Evolutionary conservation across 1,140 invertebrate genomes (phyloP).

Genomic region (Probaryconus sp.): DNA sequence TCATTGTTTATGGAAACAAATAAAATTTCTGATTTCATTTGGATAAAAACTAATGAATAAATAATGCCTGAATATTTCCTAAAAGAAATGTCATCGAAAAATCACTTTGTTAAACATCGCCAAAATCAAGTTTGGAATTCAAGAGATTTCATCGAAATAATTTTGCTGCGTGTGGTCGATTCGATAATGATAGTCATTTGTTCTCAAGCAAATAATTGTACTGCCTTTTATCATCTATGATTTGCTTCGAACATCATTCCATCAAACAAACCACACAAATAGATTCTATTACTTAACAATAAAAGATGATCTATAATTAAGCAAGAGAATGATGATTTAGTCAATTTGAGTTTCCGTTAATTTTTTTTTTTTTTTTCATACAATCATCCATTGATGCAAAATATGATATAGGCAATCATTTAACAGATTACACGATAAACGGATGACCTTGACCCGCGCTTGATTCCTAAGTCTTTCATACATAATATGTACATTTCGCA

Average conservation of each 20-base stretch:
- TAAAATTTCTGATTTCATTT: no score
- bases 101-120: no score
- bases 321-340: slow-evolving; percentile 34
- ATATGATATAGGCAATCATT: slow-evolving; percentile 48
- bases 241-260: neutral
- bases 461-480: slow-evolving; percentile 64
- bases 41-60: no score
- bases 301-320: slow-evolving; percentile 29
- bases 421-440: slow-evolving; percentile 47
- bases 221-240: neutral
- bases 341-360: slow-evolving; percentile 40
- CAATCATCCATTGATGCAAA: slow-evolving; percentile 44
- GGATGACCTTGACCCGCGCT: slow-evolving; percentile 69
- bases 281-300: neutral
- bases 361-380: slow-evolving; percentile 41
- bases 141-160: no score
- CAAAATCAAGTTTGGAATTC: no score
- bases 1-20: no score
- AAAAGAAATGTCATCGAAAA: no score
- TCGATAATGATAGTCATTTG: no score
- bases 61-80: no score
- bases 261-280: no score
- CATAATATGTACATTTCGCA: slow-evolving; percentile 68
- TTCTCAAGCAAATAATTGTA: no score
- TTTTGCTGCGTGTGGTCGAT: no score